These are phyloP conservation scores for Cryptus viduatorius DNA, from an alignment of 2,888 invertebrate species.

Conservation along the genomic window DNA sequence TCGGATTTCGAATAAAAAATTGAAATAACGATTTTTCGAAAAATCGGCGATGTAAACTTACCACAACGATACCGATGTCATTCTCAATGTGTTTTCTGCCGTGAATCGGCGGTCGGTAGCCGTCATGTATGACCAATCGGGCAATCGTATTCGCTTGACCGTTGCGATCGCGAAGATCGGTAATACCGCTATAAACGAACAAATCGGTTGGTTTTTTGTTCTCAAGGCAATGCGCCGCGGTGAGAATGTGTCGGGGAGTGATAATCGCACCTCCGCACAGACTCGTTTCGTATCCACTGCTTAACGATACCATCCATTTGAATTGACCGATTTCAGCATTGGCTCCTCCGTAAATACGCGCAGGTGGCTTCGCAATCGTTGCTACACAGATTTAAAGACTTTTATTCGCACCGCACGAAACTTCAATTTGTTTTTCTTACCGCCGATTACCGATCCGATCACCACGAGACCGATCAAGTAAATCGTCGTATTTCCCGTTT, in stretches of 20 bases:
- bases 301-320: not conserved
- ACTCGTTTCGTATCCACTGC: not conserved
- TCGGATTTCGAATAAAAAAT: not conserved
- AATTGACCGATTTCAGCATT: not conserved
- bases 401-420: not conserved
- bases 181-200: constrained; percentile 2
- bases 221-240: constrained; percentile 7
- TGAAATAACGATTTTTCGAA: not conserved
- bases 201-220: not conserved
- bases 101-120: not conserved
- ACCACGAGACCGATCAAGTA: not conserved
- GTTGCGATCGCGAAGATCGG: not conserved
- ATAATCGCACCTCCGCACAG: constrained; percentile 29
- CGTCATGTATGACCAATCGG: not conserved
- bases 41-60: not conserved
- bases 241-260: constrained; percentile 22
- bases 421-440: not conserved
- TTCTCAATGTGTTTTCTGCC: not conserved
- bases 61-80: not conserved
- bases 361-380: not conserved
- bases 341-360: not conserved
- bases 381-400: not conserved
- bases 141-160: not conserved
- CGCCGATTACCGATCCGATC: not conserved
- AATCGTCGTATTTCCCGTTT: not conserved